Base-by-base conservation (phyloP, 2,888 invertebrate species). In the Carpatolechia fugitivella region DNA sequence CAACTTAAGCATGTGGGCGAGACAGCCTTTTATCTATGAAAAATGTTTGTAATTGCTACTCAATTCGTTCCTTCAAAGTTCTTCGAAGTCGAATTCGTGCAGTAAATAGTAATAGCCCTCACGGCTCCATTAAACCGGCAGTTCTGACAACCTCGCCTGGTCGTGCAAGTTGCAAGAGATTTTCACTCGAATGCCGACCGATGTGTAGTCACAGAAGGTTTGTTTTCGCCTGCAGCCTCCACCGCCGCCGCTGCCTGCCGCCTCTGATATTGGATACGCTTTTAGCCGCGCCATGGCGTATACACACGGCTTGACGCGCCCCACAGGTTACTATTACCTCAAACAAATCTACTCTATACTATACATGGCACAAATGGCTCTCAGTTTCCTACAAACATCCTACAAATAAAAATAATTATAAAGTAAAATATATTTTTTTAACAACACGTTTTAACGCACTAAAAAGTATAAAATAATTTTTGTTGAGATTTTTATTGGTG, bases 41-140 rank as follows among this genome's bases (percentile, higher is more conserved):
- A 14, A 38, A 38, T 38, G 38, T 38, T 30, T 30, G 30, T 46
- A 46, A 46, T 46, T 46, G 46, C 30, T 46, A 24, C 41, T 46
- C 24, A 29, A 46, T 33, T 31, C 30, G 48, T 48, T 48, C 14
- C 30, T 47, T 47, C n/a, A 48, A 47, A 48, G 31, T 48, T 48
- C 48, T 31, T 20, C 33, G 48, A 48, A 48, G 18, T 33, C 16
- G 31, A 31, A 48, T 48, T 48, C 48, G 48, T 48, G 48, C 33
- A 48, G 48, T 33, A 48, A 48, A 48, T 48, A 33, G 48, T 48
- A 33, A 48, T 48, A 18, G 48, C 33, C 46, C 48, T 41, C 41
- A 41, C 38, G 41, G 41, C 41, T 24, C 41, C 41, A 41, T 24
- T 20, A 41, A 11, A 8, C 41, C 24, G 41, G 18, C 41, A 24